These are phyloP conservation scores for Nannobrachium achirus DNA, from an alignment of 2,113 vertebrate species.

Conservation along the genomic window DNA sequence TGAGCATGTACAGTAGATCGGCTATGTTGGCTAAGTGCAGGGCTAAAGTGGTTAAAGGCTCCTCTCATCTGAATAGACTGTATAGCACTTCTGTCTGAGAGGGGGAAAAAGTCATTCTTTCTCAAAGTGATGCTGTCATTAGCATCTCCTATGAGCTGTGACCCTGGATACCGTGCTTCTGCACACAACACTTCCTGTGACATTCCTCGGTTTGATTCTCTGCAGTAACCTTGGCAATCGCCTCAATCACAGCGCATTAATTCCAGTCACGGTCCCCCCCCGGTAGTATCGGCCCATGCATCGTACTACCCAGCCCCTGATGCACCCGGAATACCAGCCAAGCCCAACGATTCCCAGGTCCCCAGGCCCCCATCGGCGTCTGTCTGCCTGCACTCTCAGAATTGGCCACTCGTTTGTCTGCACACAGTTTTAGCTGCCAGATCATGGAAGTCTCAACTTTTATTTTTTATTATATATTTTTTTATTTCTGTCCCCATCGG, in stretches of 20 bases:
- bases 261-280: constrained; percentile 76
- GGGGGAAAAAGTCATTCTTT: constrained; percentile 30
- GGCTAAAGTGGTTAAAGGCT: constrained; percentile 37
- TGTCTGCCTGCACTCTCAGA: constrained; percentile 66
- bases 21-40: too few species aligned
- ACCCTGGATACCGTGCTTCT: constrained; percentile 63
- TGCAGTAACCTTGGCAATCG: constrained; percentile 81
- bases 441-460: constrained; percentile 28
- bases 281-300: constrained; percentile 60
- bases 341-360: constrained; percentile 70
- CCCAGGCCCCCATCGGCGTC: constrained; percentile 64
- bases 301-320: constrained; percentile 63
- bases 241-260: constrained; percentile 78
- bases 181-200: constrained; percentile 72
- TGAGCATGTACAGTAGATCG: too few species aligned
- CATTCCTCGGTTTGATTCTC: constrained; percentile 74
- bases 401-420: constrained; percentile 61
- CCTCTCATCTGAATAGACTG: constrained; percentile 31
- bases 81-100: constrained; percentile 25
- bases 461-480: constrained; percentile 18
- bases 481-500: constrained; percentile 27
- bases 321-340: constrained; percentile 76
- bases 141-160: constrained; percentile 65
- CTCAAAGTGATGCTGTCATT: constrained; percentile 62
- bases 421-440: constrained; percentile 37